Conservation (phyloP, 2,888 invertebrate species). For the Petrolisthes manimaculis region DNA sequence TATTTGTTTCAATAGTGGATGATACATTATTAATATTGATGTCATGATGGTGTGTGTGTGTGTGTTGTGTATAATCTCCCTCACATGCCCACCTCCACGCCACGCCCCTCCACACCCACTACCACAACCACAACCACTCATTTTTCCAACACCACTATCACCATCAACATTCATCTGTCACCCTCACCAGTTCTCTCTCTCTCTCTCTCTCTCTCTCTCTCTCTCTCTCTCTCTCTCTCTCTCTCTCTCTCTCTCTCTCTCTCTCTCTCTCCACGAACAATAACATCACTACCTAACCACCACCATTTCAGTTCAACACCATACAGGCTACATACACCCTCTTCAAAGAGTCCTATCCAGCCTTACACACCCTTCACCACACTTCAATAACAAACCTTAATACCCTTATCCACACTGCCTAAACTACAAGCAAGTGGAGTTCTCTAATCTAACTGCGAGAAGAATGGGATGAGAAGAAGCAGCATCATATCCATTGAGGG, state of each 20-base stretch:
- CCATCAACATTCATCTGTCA: neutral
- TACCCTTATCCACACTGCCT: no score
- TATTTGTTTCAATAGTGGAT: no score
- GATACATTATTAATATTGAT: no score
- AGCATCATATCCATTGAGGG: no score
- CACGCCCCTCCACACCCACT: neutral
- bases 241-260: constrained; percentile 10
- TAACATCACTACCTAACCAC: neutral
- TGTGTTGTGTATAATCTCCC: neutral
- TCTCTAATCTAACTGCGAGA: no score
- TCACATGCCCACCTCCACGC: neutral
- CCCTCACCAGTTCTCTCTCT: neutral
- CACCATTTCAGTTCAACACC: neutral
- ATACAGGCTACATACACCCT: no score
- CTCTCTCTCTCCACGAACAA: neutral
- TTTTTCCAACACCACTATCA: neutral
- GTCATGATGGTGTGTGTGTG: neutral
- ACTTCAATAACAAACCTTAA: neutral
- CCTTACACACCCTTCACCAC: neutral
- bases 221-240: constrained; percentile 17
- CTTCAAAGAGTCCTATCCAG: no score
- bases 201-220: constrained; percentile 19
- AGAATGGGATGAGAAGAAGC: no score
- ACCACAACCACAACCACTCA: neutral
- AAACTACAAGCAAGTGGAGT: no score